These are phyloP conservation scores for Drosophila meridionalis DNA, from an alignment of 2,888 invertebrate species.

Conservation along the genomic window DNA sequence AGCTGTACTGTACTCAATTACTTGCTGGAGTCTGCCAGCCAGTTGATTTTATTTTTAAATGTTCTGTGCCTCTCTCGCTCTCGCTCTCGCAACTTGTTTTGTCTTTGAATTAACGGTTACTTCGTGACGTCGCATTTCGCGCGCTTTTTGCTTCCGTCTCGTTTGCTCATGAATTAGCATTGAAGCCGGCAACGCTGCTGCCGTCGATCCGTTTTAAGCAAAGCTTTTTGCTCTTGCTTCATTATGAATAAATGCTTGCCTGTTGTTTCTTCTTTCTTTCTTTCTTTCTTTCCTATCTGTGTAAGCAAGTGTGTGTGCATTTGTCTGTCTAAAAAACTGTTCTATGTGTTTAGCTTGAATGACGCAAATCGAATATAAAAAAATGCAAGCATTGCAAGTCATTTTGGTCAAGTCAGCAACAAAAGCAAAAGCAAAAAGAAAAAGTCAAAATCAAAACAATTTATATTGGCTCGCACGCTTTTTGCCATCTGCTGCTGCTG, in stretches of 20 bases:
- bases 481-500: slow-evolving; percentile 20
- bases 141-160: slow-evolving; percentile 43
- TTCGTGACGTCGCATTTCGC: slow-evolving; percentile 54
- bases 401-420: slow-evolving; percentile 31
- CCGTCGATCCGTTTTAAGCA: slow-evolving; percentile 20
- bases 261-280: slow-evolving; percentile 10
- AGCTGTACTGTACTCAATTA: slow-evolving; percentile 34
- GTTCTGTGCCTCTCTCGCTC: background rate
- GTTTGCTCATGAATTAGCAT: slow-evolving; percentile 24
- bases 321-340: slow-evolving; percentile 4
- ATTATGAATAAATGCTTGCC: slow-evolving; percentile 19
- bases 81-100: slow-evolving; percentile 34
- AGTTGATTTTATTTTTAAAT: slow-evolving; percentile 11
- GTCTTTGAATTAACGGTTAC: slow-evolving; percentile 47
- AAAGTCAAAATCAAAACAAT: slow-evolving; percentile 22
- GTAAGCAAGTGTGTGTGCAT: background rate
- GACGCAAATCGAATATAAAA: slow-evolving; percentile 63
- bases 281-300: background rate
- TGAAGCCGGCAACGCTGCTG: slow-evolving; percentile 41
- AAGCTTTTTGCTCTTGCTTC: slow-evolving; percentile 18
- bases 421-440: slow-evolving; percentile 10
- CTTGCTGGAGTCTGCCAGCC: slow-evolving; percentile 11
- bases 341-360: slow-evolving; percentile 42
- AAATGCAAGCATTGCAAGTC: slow-evolving; percentile 59
- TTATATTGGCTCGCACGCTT: slow-evolving; percentile 52